Base-by-base conservation (phyloP, 1,140 invertebrate species). In the Drosophila sturtevanti region DNA sequence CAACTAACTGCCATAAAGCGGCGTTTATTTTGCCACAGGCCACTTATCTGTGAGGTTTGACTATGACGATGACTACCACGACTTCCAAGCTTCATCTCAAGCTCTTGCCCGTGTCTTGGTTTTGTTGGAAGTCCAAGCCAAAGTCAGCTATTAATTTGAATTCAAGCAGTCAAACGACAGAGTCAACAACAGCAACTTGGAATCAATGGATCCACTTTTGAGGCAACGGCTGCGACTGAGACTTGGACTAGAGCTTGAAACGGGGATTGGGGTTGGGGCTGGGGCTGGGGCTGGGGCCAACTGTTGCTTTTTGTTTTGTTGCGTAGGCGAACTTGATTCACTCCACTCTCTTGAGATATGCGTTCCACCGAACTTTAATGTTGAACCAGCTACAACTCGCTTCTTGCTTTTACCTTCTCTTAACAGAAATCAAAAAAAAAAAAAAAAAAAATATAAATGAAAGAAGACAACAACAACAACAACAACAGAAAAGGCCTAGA, bases 301-400 rank as follows among this genome's bases (percentile, higher is more conserved):
- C 18, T 72, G 72, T 79, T 79, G 68, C 72, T 75, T 82, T 87
- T 89, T 48, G 41, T 70, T 66, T 55, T 37, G 60, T 68, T 87
- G 84, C 84, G 84, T 87, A 87, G 84, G 84, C 84, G 84, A 87
- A 87, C 84, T 87, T 72, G 84, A 87, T 87, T 87, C 79, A 77
- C 79, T 71, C 84, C 21, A 48, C 41, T 35, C 54, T 34, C 54
- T 56, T 87, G 79, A 87, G 84, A 87, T 87, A 87, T 77, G 84
- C 84, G 84, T 87, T 87, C 84, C 84, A 87, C 82, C 82, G 85
- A 87, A 87, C 84, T 87, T 87, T 87, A 80, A 89, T 87, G 85
- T 89, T 82, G 82, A 73, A 79, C 68, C 74, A 82, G 75, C 82
- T 69, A 27, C 51, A 27, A 27, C 51, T 56, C 27, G 54, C 54